Evolutionary conservation across 2,888 invertebrate genomes (phyloP).

Genomic region (Amphimallon solstitiale): DNA sequence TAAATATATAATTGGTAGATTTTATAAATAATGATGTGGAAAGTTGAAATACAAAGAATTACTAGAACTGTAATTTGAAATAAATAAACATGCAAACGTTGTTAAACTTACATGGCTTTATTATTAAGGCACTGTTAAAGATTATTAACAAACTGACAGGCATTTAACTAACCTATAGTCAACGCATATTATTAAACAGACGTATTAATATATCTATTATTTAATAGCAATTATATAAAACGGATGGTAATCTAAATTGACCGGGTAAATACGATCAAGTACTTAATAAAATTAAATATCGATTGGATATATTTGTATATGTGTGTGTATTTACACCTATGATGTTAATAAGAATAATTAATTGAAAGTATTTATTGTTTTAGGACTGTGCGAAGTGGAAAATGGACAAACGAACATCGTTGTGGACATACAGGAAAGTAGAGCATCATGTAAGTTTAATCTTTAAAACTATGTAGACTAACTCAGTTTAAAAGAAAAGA

Average conservation of each 20-base stretch:
- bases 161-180: too few species aligned
- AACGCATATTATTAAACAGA: neutral
- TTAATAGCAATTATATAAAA: conserved; percentile 18
- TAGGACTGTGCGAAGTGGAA: conserved; percentile 84
- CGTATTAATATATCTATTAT: conserved; percentile 1
- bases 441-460: conserved; percentile 80
- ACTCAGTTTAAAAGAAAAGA: too few species aligned
- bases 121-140: too few species aligned
- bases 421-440: conserved; percentile 89
- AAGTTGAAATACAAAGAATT: too few species aligned
- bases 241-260: neutral
- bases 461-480: too few species aligned
- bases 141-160: too few species aligned
- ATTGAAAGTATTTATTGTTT: conserved; percentile 46
- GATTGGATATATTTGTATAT: neutral
- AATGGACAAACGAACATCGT: conserved; percentile 89
- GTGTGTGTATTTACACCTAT: neutral
- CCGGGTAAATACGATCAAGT: neutral
- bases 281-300: conserved; percentile 23
- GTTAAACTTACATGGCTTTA: too few species aligned
- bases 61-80: too few species aligned
- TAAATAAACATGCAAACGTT: too few species aligned
- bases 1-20: too few species aligned
- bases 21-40: too few species aligned
- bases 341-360: neutral